Evolutionary conservation across 92 coral and sea anemone genomes (phyloP).

Genomic region (Palythoa caribaeorum): DNA sequence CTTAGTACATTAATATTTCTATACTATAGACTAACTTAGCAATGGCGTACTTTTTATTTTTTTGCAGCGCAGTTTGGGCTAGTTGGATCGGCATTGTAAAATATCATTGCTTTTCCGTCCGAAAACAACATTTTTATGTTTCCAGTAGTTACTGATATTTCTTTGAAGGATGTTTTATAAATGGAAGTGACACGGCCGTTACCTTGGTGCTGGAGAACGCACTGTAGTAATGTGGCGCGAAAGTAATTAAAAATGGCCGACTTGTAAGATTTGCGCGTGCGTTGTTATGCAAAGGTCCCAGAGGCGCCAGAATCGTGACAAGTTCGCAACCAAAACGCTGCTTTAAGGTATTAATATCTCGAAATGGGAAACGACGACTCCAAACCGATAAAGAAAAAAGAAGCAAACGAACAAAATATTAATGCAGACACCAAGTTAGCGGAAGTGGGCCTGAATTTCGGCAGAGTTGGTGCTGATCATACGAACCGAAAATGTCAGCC

Average conservation of each 20-base stretch:
- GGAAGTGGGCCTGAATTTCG: background rate
- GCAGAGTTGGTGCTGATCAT: background rate
- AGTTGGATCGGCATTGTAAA: background rate
- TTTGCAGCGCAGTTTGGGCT: background rate
- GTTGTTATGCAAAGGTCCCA: background rate
- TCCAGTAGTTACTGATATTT: background rate
- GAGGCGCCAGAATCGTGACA: background rate
- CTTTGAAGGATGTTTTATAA: background rate
- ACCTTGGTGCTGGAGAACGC: conserved; percentile 1
- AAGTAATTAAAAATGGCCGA: background rate
- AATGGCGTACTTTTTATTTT: too few relatives aligned
- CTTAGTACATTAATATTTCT: too few relatives aligned
- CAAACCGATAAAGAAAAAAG: background rate
- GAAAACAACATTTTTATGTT: background rate
- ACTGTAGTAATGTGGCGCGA: conserved; percentile 11
- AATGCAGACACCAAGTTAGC: background rate
- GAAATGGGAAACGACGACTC: background rate
- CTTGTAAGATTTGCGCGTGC: conserved; percentile 20
- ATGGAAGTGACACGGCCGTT: background rate
- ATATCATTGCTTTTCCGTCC: background rate
- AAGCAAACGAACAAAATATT: background rate
- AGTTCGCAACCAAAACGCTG: background rate
- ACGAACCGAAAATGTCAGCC: background rate
- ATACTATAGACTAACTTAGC: too few relatives aligned
- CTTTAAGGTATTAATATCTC: background rate